These are phyloP conservation scores for Stenotaenia linearis DNA, from an alignment of 2,888 invertebrate genomes.

Conservation along the genomic window DNA sequence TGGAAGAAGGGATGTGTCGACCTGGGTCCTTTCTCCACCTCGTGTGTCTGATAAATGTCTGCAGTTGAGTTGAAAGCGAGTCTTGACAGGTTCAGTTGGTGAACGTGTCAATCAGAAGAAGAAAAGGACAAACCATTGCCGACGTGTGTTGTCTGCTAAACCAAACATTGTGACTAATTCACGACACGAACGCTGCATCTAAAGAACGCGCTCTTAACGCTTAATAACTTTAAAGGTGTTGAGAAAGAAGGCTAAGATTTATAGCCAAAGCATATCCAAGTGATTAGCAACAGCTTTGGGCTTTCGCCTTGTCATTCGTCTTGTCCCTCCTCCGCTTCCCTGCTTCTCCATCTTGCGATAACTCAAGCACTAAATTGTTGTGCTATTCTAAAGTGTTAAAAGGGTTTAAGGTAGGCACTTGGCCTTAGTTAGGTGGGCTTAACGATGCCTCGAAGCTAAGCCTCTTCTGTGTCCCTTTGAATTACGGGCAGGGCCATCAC, in stretches of 20 bases:
- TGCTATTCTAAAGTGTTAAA: slow-evolving; percentile 4
- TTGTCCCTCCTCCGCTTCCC: neutral
- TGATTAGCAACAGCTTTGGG: slow-evolving; percentile 19
- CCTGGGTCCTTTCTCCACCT: slow-evolving; percentile 1
- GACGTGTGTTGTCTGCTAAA: neutral
- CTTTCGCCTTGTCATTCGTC: neutral
- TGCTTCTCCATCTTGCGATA: neutral
- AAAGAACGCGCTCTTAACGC: neutral
- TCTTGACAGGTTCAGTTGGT: neutral
- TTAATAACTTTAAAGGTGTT: slow-evolving; percentile 1
- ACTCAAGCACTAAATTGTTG: slow-evolving; percentile 19
- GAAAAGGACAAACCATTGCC: neutral
- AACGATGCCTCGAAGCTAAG: neutral
- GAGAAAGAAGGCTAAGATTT: neutral
- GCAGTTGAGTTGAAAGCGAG: neutral
- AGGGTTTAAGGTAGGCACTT: slow-evolving; percentile 19
- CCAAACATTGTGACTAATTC: slow-evolving; percentile 6
- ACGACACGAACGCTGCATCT: neutral
- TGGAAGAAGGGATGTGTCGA: neutral
- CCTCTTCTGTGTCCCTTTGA: slow-evolving; percentile 4
- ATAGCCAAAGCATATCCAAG: neutral
- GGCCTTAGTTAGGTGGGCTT: slow-evolving; percentile 15
- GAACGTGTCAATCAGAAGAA: neutral
- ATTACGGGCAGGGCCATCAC: slow-evolving; percentile 6
- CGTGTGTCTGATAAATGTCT: slow-evolving; percentile 10